These are phyloP conservation scores for Xestia xanthographa DNA, from an alignment of 2,888 invertebrate species.

Conservation along the genomic window DNA sequence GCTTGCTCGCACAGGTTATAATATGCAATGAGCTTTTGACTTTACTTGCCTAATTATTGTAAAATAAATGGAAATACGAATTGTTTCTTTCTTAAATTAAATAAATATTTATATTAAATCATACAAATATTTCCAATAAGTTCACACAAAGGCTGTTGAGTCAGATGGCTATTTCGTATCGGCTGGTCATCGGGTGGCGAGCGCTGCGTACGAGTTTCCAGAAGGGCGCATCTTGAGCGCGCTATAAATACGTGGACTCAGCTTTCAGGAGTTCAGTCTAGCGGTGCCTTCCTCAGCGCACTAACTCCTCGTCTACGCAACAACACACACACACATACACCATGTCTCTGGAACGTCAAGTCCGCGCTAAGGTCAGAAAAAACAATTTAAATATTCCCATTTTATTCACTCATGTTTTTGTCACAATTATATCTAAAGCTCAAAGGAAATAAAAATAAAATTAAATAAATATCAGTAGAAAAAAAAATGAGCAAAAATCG, in stretches of 20 bases:
- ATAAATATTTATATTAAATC: conserved; percentile 11
- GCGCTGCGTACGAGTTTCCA: conserved; percentile 84
- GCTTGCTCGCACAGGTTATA: not conserved
- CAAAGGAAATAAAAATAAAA: not conserved
- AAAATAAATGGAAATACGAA: not conserved
- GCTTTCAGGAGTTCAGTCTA: conserved; percentile 89
- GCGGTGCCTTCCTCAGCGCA: conserved; percentile 81
- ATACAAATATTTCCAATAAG: conserved; percentile 45
- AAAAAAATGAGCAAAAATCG: not conserved
- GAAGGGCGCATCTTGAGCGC: conserved; percentile 85
- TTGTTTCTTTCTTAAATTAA: not conserved
- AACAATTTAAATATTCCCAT: conserved; percentile 30
- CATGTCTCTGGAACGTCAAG: conserved; percentile 98
- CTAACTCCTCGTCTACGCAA: conserved; percentile 77
- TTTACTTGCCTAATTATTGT: not conserved
- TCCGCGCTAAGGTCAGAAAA: conserved; percentile 95
- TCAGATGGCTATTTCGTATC: conserved; percentile 84
- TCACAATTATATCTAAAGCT: not conserved
- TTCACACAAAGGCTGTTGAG: conserved; percentile 80
- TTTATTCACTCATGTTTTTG: conserved; percentile 13
- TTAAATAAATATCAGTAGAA: not conserved
- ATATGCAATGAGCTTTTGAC: not conserved
- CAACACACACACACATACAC: conserved; percentile 79
- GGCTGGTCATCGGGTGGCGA: conserved; percentile 76
- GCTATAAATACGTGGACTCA: conserved; percentile 87